phyloP scores from a whole-genome alignment of 2,113 vertebrate genomes.

The Eulemur rufifrons region DNA sequence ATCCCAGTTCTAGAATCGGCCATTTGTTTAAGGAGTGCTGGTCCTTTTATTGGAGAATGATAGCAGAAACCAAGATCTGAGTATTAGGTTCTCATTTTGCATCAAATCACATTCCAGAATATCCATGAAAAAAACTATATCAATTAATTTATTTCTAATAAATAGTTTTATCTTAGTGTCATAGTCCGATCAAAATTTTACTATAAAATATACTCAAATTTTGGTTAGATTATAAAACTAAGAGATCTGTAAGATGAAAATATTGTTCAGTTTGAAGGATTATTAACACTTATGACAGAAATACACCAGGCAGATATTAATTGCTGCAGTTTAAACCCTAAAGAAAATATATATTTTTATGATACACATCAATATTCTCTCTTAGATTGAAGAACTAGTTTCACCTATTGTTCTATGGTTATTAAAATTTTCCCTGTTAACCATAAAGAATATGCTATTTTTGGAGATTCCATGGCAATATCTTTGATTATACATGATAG shows the following conservation, averaged over 20 bases:
- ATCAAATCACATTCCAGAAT: neutral
- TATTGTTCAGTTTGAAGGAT: neutral
- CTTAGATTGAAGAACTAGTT: neutral
- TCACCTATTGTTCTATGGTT: neutral
- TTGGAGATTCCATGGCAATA: neutral
- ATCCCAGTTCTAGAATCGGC: neutral
- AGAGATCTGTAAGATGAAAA: neutral
- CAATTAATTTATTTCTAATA: neutral
- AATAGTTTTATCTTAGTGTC: neutral
- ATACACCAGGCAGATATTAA: neutral
- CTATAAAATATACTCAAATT: neutral
- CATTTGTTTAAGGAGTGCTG: neutral
- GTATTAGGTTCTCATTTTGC: neutral
- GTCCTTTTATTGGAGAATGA: neutral
- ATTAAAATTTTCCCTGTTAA: neutral
- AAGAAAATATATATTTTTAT: neutral
- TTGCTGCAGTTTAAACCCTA: neutral
- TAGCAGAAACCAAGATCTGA: neutral
- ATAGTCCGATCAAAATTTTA: neutral
- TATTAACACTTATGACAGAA: neutral
- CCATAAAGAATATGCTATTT: neutral
- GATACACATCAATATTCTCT: neutral
- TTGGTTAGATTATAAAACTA: neutral
- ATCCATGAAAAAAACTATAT: neutral
- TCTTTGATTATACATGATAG: neutral